These are phyloP conservation scores for Orthonyx spaldingii DNA, from an alignment of 2,113 vertebrate species.

Conservation along the genomic window DNA sequence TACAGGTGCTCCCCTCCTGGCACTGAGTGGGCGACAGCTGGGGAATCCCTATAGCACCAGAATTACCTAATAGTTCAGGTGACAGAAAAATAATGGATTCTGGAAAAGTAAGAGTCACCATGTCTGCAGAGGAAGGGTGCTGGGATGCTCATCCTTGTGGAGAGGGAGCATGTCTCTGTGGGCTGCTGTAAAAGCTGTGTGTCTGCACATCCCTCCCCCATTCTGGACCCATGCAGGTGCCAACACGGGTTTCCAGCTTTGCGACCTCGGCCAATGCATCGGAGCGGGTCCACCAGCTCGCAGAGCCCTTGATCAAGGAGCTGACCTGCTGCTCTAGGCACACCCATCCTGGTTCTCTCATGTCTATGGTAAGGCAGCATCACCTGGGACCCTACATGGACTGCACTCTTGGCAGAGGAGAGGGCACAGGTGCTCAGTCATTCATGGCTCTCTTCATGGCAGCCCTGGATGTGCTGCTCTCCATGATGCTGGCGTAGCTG, in stretches of 20 bases:
- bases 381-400: fast-evolving
- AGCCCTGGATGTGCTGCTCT: not conserved
- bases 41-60: not conserved
- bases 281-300: not conserved
- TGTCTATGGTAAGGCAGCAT: constrained; percentile 48
- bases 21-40: not conserved
- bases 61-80: not conserved
- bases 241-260: not conserved
- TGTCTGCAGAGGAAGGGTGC: not conserved
- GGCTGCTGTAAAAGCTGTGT: not conserved
- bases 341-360: not conserved
- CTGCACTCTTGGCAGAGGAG: not conserved
- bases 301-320: constrained; percentile 41
- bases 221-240: constrained; percentile 17
- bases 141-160: not conserved
- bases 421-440: not conserved
- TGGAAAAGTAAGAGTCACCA: not conserved
- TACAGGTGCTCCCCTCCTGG: not conserved
- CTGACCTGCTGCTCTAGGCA: not conserved
- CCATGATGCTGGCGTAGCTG: not conserved
- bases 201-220: not conserved
- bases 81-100: not conserved
- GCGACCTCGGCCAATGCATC: not conserved
- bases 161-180: not conserved
- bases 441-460: not conserved